Percentiles rank a stretch among this genome's conserved stretches.
phyloP scores from a whole-genome alignment of 2,797 vertebrate species.

The Fratercula arctica region DNA sequence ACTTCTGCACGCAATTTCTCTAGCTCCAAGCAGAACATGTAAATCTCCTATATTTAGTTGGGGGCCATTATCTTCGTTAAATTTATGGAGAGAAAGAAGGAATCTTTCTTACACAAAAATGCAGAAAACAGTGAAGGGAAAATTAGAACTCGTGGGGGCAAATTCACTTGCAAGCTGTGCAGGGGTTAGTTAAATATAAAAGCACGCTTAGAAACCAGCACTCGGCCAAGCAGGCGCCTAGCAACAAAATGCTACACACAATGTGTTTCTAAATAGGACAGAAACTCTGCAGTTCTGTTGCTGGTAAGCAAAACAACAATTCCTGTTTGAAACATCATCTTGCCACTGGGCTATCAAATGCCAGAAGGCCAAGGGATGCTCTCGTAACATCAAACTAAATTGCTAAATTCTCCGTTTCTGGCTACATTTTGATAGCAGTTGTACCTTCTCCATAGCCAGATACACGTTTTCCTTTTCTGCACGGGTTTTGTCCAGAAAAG shows the following conservation, averaged over 20 bases:
- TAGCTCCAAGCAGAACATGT: neutral
- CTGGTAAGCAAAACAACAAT: neutral
- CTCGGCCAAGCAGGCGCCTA: conserved; percentile 46
- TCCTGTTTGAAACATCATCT: neutral
- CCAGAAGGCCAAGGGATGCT: neutral
- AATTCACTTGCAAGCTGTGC: conserved; percentile 31
- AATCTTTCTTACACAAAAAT: neutral
- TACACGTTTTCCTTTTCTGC: neutral
- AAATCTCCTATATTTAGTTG: conserved; percentile 1
- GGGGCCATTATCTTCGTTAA: neutral
- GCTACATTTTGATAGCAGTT: neutral
- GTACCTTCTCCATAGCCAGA: neutral
- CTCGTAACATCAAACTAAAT: neutral
- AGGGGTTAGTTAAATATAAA: conserved; percentile 54
- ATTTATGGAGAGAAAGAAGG: neutral
- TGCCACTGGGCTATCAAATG: neutral
- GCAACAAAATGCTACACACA: conserved; percentile 57
- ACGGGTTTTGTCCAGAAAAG: neutral
- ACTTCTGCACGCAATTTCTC: neutral
- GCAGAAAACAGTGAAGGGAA: conserved; percentile 3
- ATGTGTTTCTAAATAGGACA: conserved; percentile 28
- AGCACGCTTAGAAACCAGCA: conserved; percentile 22
- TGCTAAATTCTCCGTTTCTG: neutral
- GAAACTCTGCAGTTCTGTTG: neutral
- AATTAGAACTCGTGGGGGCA: neutral